These are phyloP conservation scores for Dryadula phaetusa DNA, from an alignment of 2,888 invertebrate genomes.

Conservation along the genomic window DNA sequence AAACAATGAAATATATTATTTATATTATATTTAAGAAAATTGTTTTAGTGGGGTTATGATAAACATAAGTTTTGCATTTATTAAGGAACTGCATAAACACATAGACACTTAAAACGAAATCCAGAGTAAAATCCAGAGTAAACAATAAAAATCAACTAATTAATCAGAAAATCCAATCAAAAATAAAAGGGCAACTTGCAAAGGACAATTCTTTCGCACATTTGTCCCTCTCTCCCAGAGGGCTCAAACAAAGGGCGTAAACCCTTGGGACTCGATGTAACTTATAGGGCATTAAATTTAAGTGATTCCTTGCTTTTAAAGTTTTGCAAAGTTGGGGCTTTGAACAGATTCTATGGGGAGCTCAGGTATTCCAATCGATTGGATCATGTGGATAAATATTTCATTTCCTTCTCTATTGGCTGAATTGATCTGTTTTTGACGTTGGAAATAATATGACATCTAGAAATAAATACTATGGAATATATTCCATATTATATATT, in stretches of 20 bases:
- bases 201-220: conserved; percentile 57
- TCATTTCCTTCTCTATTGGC: conserved; percentile 24
- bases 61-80: too few species aligned
- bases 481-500: too few species aligned
- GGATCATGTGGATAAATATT: conserved; percentile 27
- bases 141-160: conserved; percentile 21
- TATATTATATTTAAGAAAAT: too few species aligned
- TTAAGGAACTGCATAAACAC: too few species aligned
- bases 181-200: conserved; percentile 39
- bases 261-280: conserved; percentile 62
- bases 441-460: background rate
- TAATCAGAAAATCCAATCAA: conserved; percentile 34
- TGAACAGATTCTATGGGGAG: conserved; percentile 38
- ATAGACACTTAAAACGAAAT: background rate
- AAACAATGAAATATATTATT: too few species aligned
- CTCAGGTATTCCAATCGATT: conserved; percentile 33
- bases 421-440: conserved; percentile 1
- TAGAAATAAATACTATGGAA: too few species aligned
- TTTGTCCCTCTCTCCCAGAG: conserved; percentile 60
- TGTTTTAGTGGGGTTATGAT: too few species aligned
- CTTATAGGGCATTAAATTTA: conserved; percentile 78
- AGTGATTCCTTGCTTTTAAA: conserved; percentile 77
- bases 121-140: background rate
- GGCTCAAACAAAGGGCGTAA: conserved; percentile 66
- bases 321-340: conserved; percentile 53